phyloP scores from a whole-genome alignment of 2,888 invertebrate species.

The Antitype chi region DNA sequence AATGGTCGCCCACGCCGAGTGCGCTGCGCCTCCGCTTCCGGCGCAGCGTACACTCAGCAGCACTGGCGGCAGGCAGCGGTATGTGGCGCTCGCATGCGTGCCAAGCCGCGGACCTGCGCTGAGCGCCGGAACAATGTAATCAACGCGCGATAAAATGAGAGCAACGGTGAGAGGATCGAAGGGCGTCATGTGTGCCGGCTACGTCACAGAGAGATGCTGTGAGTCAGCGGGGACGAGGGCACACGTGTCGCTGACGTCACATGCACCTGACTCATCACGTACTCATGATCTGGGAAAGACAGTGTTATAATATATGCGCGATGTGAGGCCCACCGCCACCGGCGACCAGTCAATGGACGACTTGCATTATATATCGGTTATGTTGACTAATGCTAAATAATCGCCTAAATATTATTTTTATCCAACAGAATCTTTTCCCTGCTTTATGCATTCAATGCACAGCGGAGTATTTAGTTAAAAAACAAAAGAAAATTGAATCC shows the following conservation, averaged over 20 bases:
- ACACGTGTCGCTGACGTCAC: constrained; percentile 86
- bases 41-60: constrained; percentile 73
- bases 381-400: constrained; percentile 28
- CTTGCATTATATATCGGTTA: constrained; percentile 40
- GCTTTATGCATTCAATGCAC: not conserved
- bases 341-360: constrained; percentile 41
- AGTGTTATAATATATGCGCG: constrained; percentile 57
- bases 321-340: constrained; percentile 36
- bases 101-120: constrained; percentile 35
- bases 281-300: constrained; percentile 73
- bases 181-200: constrained; percentile 73
- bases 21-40: constrained; percentile 47
- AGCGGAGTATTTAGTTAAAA: not conserved
- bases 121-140: constrained; percentile 70
- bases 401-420: constrained; percentile 11
- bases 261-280: constrained; percentile 83
- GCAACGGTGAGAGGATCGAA: constrained; percentile 77
- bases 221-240: constrained; percentile 79
- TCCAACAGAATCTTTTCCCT: not conserved
- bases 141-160: constrained; percentile 73
- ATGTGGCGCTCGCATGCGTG: constrained; percentile 56
- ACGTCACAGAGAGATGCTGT: constrained; percentile 82
- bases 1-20: constrained; percentile 82
- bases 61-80: constrained; percentile 74
- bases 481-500: constrained; percentile 1